Base-by-base conservation (phyloP, 2,888 invertebrate species). In the Hydropsyche betteni region DNA sequence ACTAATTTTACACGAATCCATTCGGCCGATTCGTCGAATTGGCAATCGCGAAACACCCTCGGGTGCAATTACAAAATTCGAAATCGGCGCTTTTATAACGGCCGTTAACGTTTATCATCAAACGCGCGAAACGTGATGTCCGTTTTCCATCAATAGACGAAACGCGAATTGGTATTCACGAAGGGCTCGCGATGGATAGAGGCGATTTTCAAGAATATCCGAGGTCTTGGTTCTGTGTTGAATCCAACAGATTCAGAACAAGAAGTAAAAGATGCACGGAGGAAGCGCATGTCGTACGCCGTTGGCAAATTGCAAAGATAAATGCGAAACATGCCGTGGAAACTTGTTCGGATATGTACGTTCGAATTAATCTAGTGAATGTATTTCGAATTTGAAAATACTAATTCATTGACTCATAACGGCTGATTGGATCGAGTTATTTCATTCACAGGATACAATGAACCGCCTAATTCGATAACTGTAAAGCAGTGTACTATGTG, bases 111-210 rank as follows among this genome's bases (percentile, higher is more conserved):
- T 53, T 53, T 8, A 36, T 34, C 44, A 53, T 69, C 69, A 74
- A 69, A 64, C 51, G 74, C 74, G 69, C 74, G 70, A 64, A 33
- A 70, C 76, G 76, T 70, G 76, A 76, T 76, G 74, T 76, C 76
- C 76, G 76, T 52, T 74, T 64, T 58, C 74, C 76, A 70, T 68
- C 51, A n/a, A 53, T 55, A 73, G 69, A 68, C 53, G 74, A 73
- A 76, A 76, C n/a, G 44, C 72, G 44, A 72, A 72, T 72, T 72
- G 50, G 72, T 72, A 72, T 72, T 72, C 72, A 72, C 55, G 12
- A 64, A 7, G 34, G 24, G 24, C 6, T 44, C 44, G 44, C 6
- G 6, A 44, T 44, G 10, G 44, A 10, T 10, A 44, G 44, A 44
- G 7, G 24, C 24, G 24, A 24, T 44, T 44, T 44, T 44, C 44